Conservation (phyloP, 2,113 vertebrate genomes). For the Hypocryptadius cinnamomeus region DNA sequence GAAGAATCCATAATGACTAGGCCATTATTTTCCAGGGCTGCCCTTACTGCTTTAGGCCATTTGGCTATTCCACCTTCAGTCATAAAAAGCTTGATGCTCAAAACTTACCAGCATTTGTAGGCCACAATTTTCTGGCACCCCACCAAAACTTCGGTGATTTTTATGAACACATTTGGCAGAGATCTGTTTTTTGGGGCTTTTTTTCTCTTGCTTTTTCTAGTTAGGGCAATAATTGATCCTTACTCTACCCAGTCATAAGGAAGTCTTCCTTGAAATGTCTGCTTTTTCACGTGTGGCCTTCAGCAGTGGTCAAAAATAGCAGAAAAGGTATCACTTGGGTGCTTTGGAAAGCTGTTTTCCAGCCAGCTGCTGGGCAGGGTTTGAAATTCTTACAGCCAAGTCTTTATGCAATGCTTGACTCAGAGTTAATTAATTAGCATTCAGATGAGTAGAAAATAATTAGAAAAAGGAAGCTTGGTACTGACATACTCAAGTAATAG, state of each 20-base stretch:
- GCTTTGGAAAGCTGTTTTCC: background rate
- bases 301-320: background rate
- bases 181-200: background rate
- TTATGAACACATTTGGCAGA: slow-evolving; percentile 22
- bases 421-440: background rate
- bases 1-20: slow-evolving; percentile 64
- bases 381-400: background rate
- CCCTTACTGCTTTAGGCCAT: slow-evolving; percentile 60
- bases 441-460: background rate
- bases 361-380: background rate
- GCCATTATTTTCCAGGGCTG: slow-evolving; percentile 55
- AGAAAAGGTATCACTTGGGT: background rate
- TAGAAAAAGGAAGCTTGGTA: background rate
- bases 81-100: slow-evolving; percentile 56
- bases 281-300: slow-evolving; percentile 10
- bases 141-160: slow-evolving; percentile 34
- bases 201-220: background rate
- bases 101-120: slow-evolving; percentile 42
- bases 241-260: slow-evolving; percentile 1
- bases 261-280: slow-evolving; percentile 28
- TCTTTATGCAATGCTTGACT: background rate
- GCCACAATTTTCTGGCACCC: slow-evolving; percentile 25
- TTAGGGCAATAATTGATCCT: slow-evolving; percentile 50
- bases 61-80: slow-evolving; percentile 59
- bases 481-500: background rate